phyloP scores from a whole-genome alignment of 2,113 vertebrate genomes.

The Delphinus delphis region DNA sequence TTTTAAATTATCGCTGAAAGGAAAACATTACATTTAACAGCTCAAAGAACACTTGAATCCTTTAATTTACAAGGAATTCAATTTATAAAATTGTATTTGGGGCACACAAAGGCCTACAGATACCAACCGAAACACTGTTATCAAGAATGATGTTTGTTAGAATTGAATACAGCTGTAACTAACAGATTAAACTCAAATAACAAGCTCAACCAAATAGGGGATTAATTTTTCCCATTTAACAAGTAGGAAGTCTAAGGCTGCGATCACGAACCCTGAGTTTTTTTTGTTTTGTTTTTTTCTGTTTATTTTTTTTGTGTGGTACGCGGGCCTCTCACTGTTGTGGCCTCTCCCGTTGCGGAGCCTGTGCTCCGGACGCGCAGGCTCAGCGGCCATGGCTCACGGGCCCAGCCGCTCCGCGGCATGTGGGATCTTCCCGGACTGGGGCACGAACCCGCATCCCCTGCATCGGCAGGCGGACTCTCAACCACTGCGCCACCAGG shows the following conservation, averaged over 20 bases:
- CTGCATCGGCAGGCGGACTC: no score
- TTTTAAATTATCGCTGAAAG: background rate
- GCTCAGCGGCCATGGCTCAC: no score
- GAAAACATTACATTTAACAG: background rate
- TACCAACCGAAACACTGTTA: background rate
- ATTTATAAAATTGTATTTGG: constrained; percentile 12
- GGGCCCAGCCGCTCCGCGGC: no score
- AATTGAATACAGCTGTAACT: background rate
- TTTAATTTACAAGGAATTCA: background rate
- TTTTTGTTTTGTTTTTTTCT: no score
- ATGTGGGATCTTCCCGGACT: no score
- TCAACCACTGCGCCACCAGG: no score
- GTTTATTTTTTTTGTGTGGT: no score
- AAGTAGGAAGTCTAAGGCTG: background rate
- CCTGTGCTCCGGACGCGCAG: no score
- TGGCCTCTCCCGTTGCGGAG: no score
- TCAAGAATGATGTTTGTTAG: background rate
- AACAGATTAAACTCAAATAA: constrained; percentile 26
- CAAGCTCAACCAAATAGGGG: background rate
- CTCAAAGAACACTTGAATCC: background rate
- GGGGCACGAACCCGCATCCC: no score
- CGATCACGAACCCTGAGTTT: background rate
- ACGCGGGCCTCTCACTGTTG: no score
- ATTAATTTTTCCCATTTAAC: constrained; percentile 11
- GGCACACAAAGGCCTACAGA: background rate